These are phyloP conservation scores for Indri indri DNA, from an alignment of 2,113 vertebrate species.

Conservation along the genomic window DNA sequence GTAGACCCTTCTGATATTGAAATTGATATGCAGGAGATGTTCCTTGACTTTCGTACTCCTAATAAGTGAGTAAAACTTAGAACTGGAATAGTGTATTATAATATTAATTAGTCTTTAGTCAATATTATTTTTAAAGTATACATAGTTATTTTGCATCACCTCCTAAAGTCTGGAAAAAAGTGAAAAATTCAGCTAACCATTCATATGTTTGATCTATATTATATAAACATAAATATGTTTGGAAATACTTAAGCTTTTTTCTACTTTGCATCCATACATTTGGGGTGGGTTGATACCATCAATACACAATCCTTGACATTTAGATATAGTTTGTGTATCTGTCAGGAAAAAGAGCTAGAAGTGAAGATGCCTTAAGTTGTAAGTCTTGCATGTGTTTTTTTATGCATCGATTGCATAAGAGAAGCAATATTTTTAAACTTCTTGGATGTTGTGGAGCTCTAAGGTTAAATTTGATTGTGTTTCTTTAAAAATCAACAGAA, in stretches of 20 bases:
- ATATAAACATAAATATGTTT: constrained; percentile 24
- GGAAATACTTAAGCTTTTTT: background rate
- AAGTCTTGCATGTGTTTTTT: constrained; percentile 9
- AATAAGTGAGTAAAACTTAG: constrained; percentile 89
- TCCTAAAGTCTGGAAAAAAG: constrained; percentile 21
- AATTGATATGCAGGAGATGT: constrained; percentile 91
- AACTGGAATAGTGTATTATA: background rate
- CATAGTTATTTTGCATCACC: constrained; percentile 20
- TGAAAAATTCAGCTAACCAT: constrained; percentile 21
- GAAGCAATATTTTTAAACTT: background rate
- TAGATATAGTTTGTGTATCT: background rate
- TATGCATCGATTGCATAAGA: background rate
- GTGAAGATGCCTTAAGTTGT: constrained; percentile 11
- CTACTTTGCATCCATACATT: background rate
- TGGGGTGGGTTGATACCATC: background rate
- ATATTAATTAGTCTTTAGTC: constrained; percentile 21
- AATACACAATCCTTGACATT: constrained; percentile 41
- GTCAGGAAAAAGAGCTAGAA: constrained; percentile 5
- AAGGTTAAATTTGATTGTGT: constrained; percentile 39
- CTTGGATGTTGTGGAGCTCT: background rate
- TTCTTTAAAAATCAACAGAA: background rate
- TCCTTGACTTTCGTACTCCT: constrained; percentile 92
- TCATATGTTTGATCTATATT: constrained; percentile 39
- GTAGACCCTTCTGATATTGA: constrained; percentile 89
- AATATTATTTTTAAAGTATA: constrained; percentile 3